These are phyloP conservation scores for Ecliptopera silaceata DNA, from an alignment of 2,888 invertebrate genomes.

Conservation along the genomic window DNA sequence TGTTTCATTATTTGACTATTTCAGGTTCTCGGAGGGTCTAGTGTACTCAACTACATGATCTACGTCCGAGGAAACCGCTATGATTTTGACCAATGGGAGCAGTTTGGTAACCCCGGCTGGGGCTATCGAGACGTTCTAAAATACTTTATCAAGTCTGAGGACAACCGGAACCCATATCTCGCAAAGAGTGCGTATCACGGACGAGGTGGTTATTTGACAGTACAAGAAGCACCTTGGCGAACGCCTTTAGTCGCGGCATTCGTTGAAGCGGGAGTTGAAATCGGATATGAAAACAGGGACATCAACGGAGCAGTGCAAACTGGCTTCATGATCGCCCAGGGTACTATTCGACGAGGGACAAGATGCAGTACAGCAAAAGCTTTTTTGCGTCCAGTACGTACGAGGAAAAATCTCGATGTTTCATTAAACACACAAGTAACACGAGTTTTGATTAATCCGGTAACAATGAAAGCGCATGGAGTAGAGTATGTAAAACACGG, in stretches of 20 bases:
- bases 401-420: conserved; percentile 90
- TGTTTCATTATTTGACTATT: conserved; percentile 36
- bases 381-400: conserved; percentile 89
- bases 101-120: conserved; percentile 94
- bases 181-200: conserved; percentile 87
- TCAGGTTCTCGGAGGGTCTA: conserved; percentile 92
- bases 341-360: conserved; percentile 89
- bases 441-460: conserved; percentile 88
- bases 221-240: conserved; percentile 93
- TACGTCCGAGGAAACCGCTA: conserved; percentile 92
- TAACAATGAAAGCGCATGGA: conserved; percentile 89
- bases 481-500: conserved; percentile 92
- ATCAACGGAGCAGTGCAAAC: conserved; percentile 91
- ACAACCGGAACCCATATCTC: conserved; percentile 93
- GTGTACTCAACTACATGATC: conserved; percentile 94
- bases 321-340: conserved; percentile 92
- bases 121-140: conserved; percentile 91
- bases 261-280: conserved; percentile 90
- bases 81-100: conserved; percentile 96
- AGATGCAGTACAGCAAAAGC: conserved; percentile 95
- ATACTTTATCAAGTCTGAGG: conserved; percentile 95
- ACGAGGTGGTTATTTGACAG: conserved; percentile 88
- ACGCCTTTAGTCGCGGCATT: conserved; percentile 92
- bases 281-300: conserved; percentile 92
- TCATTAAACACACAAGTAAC: conserved; percentile 92